Conservation (phyloP, 2,113 vertebrate genomes). For the Aythya baeri region DNA sequence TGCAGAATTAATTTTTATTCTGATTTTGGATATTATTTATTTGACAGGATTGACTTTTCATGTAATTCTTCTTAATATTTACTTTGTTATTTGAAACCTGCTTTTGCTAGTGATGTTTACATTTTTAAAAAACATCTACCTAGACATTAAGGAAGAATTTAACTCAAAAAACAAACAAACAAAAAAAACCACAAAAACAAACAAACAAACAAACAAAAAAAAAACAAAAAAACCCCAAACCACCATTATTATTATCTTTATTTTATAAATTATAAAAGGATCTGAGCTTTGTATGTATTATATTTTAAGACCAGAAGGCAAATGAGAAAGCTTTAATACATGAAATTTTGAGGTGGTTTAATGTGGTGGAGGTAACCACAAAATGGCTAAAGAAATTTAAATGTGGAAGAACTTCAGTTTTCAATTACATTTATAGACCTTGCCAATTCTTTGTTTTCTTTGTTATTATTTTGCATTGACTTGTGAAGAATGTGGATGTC, state of each 20-base stretch:
- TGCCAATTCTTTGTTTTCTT: constrained; percentile 18
- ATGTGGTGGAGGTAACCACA: not conserved
- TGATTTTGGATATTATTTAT: not conserved
- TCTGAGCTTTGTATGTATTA: not conserved
- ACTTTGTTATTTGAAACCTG: not conserved
- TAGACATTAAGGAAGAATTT: not conserved
- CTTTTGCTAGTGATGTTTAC: not conserved
- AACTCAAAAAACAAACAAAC: not conserved
- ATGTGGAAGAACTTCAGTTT: not conserved
- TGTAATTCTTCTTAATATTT: not conserved
- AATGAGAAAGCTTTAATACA: not conserved
- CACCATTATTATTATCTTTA: not conserved
- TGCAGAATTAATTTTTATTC: not conserved
- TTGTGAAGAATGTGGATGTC: not conserved
- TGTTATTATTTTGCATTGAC: not conserved
- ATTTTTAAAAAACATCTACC: not conserved
- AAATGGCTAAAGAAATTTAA: constrained; percentile 22
- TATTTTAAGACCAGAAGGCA: not conserved
- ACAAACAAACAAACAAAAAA: not conserved
- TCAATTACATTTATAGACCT: not conserved
- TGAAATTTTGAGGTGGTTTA: not conserved
- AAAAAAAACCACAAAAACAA: not conserved
- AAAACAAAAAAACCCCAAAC: too few relatives aligned
- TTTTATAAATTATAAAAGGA: not conserved
- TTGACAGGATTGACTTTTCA: not conserved